Evolutionary conservation across 23 tunicate species (phyloP).

Genomic region (Ciona savignyi): DNA sequence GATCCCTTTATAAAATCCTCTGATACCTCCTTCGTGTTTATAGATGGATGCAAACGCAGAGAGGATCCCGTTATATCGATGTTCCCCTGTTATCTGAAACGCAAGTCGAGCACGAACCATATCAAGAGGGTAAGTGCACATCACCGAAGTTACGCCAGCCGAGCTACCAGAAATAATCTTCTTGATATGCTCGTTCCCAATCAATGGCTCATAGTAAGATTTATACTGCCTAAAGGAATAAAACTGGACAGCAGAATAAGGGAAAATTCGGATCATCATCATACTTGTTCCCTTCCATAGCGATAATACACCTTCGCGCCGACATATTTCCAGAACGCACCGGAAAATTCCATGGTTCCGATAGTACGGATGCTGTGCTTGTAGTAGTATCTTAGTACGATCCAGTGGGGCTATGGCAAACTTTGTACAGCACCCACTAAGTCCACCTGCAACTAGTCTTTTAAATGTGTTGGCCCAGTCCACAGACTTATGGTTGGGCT

Average conservation of each 20-base stretch:
- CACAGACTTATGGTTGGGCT: not conserved
- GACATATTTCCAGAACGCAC: slow-evolving; percentile 37
- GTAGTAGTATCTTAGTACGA: slow-evolving; percentile 82
- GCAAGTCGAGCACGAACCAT: slow-evolving; percentile 67
- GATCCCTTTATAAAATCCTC: slow-evolving; percentile 78
- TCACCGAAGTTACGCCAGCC: slow-evolving; percentile 74
- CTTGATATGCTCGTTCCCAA: slow-evolving; percentile 38
- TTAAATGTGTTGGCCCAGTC: not conserved
- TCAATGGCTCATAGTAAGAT: slow-evolving; percentile 15
- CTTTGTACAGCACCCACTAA: slow-evolving; percentile 88
- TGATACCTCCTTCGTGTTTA: slow-evolving; percentile 62
- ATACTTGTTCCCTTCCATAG: slow-evolving; percentile 90
- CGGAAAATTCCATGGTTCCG: slow-evolving; percentile 56
- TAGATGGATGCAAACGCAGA: slow-evolving; percentile 53
- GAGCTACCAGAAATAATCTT: slow-evolving; percentile 67
- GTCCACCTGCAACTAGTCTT: slow-evolving; percentile 62
- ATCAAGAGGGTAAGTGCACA: slow-evolving; percentile 79
- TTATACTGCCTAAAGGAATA: slow-evolving; percentile 47
- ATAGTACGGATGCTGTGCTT: slow-evolving; percentile 88
- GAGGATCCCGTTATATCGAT: slow-evolving; percentile 35
- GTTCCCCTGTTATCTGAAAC: slow-evolving; percentile 88
- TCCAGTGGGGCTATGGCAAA: slow-evolving; percentile 78
- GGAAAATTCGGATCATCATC: slow-evolving; percentile 94
- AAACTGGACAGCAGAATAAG: slow-evolving; percentile 81
- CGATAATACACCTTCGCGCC: slow-evolving; percentile 65